Percentiles rank a stretch among this genome's conserved stretches.
Conservation (phyloP, 2,888 invertebrate genomes). For the Tortrix viridana region DNA sequence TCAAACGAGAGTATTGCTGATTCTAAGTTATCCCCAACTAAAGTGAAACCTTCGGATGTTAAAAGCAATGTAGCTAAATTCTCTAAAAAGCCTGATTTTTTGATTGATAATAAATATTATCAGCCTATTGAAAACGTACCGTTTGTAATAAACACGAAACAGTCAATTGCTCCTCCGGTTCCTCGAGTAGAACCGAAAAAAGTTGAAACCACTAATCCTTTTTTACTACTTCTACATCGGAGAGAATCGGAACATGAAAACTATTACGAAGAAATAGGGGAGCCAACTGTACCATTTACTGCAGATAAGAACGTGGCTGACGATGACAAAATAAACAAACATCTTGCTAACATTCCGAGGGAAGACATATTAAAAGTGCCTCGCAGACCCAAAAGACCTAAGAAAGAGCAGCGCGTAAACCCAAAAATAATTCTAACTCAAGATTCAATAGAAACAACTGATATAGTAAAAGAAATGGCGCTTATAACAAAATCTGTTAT, state of each 20-base stretch:
- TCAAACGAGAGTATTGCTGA: constrained; percentile 56
- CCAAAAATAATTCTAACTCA: constrained; percentile 36
- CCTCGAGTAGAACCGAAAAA: constrained; percentile 40
- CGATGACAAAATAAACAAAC: constrained; percentile 70
- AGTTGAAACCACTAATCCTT: constrained; percentile 51
- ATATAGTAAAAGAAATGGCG: constrained; percentile 56
- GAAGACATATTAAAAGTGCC: constrained; percentile 75
- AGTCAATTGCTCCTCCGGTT: constrained; percentile 47
- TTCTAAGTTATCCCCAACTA: constrained; percentile 50
- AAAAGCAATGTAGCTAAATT: constrained; percentile 59
- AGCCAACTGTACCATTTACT: constrained; percentile 48
- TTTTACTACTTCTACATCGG: constrained; percentile 46
- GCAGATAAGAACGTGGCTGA: constrained; percentile 69
- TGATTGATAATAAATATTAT: constrained; percentile 73
- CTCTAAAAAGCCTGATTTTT: constrained; percentile 65
- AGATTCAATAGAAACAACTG: constrained; percentile 28
- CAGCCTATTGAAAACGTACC: constrained; percentile 72
- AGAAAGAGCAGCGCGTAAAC: constrained; percentile 51
- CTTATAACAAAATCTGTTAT: constrained; percentile 69
- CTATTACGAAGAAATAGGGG: constrained; percentile 76
- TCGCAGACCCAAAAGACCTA: constrained; percentile 69
- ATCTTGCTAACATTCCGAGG: constrained; percentile 59
- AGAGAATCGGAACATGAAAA: constrained; percentile 66
- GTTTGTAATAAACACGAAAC: constrained; percentile 65
- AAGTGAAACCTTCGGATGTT: constrained; percentile 45